These are phyloP conservation scores for Microlaimidae sp. DNA, from an alignment of 2,888 invertebrate genomes.

Conservation along the genomic window DNA sequence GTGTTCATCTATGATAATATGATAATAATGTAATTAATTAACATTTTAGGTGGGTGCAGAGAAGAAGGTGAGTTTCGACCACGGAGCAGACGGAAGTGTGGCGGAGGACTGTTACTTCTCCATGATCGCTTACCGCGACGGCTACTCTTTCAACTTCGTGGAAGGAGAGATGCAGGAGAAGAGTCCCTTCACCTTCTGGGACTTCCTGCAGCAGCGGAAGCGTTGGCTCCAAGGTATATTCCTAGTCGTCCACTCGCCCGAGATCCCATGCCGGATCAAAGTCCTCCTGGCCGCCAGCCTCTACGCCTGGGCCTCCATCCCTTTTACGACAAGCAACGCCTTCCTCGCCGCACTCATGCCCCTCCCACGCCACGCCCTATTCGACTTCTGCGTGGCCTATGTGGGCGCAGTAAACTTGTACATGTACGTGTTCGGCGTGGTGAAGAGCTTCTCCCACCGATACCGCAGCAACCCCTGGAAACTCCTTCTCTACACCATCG, in stretches of 20 bases:
- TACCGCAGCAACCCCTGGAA: slow-evolving; percentile 26
- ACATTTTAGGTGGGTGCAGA: slow-evolving; percentile 57
- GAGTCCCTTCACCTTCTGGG: slow-evolving; percentile 80
- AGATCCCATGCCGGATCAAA: slow-evolving; percentile 28
- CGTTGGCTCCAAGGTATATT: slow-evolving; percentile 58
- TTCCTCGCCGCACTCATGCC: slow-evolving; percentile 66
- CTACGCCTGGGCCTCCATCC: slow-evolving; percentile 89
- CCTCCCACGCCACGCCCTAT: slow-evolving; percentile 50
- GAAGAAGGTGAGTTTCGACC: slow-evolving; percentile 76
- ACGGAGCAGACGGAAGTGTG: slow-evolving; percentile 87
- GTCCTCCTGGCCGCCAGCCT: slow-evolving; percentile 60
- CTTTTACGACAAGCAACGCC: slow-evolving; percentile 73
- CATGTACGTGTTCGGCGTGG: slow-evolving; percentile 93
- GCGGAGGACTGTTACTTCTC: slow-evolving; percentile 94
- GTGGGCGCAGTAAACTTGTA: slow-evolving; percentile 84
- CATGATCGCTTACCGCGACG: slow-evolving; percentile 76
- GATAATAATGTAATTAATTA: too few relatives aligned
- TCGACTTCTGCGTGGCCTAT: slow-evolving; percentile 73
- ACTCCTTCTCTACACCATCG: slow-evolving; percentile 41
- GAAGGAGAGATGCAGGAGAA: slow-evolving; percentile 99
- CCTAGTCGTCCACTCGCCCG: slow-evolving; percentile 38
- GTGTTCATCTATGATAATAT: too few relatives aligned
- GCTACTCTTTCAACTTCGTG: slow-evolving; percentile 79
- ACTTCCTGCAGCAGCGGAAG: slow-evolving; percentile 86
- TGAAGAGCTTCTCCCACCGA: slow-evolving; percentile 67